Percentiles rank a stretch among this genome's conserved stretches.
These are phyloP conservation scores for Ceratoteleas bidentatus DNA, from an alignment of 1,140 invertebrate genomes.

Conservation along the genomic window DNA sequence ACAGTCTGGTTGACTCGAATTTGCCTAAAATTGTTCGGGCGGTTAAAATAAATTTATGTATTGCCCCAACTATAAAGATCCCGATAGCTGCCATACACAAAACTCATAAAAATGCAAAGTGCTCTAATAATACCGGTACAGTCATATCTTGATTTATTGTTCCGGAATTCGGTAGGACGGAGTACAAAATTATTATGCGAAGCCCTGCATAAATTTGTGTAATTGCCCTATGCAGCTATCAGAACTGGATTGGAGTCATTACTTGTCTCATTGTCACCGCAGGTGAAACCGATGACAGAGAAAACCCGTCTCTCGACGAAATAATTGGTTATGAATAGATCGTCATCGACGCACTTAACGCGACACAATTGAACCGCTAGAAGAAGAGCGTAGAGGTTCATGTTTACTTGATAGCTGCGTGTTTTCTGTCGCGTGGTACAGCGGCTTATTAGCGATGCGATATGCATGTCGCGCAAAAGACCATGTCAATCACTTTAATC, in stretches of 20 bases:
- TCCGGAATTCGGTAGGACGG: neutral
- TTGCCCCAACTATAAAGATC: neutral
- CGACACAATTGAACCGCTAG: conserved; percentile 2
- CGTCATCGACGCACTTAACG: conserved; percentile 13
- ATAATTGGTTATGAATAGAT: conserved; percentile 27
- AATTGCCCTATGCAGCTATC: neutral
- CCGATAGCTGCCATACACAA: neutral
- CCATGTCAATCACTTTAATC: conserved; percentile 39
- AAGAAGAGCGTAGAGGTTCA: conserved; percentile 11
- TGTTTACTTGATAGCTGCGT: neutral
- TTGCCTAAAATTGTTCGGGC: conserved; percentile 14
- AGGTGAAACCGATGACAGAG: conserved; percentile 31
- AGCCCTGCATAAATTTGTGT: conserved; percentile 5
- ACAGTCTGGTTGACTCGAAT: conserved; percentile 13
- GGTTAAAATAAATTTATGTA: neutral
- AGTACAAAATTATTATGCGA: conserved; percentile 1
- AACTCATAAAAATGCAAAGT: neutral
- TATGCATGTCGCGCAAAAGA: conserved; percentile 25
- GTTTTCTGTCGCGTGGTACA: neutral
- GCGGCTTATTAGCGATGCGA: neutral
- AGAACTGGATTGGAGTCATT: conserved; percentile 12
- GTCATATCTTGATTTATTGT: neutral
- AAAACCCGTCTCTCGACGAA: conserved; percentile 18
- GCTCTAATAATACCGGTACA: too few species aligned
- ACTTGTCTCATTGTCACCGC: conserved; percentile 35